Evolutionary conservation across 2,888 invertebrate species (phyloP).

Genomic region (Steinernema carpocapsae): DNA sequence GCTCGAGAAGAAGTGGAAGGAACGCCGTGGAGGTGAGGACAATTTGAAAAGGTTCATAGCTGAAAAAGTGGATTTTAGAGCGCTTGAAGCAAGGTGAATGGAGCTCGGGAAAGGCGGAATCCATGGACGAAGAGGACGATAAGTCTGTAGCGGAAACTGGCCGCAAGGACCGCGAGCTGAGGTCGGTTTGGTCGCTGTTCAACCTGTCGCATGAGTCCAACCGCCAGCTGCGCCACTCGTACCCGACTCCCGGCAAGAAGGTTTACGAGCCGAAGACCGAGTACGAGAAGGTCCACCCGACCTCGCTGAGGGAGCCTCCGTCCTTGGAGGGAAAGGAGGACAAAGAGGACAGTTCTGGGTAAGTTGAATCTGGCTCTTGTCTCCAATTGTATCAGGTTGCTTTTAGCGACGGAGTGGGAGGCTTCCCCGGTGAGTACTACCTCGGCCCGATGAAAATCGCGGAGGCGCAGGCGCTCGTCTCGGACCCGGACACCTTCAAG

Average conservation of each 20-base stretch:
- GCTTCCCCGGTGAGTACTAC: background rate
- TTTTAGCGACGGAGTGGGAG: background rate
- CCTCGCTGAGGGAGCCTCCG: background rate
- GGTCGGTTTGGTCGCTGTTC: slow-evolving; percentile 3
- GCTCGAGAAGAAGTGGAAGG: background rate
- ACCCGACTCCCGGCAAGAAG: background rate
- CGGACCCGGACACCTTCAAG: background rate
- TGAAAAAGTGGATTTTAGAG: too few species aligned
- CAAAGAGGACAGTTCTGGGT: background rate
- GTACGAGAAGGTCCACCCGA: slow-evolving; percentile 3
- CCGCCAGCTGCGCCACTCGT: background rate
- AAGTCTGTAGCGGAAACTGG: background rate
- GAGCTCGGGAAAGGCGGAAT: background rate
- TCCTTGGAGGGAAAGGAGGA: too few species aligned
- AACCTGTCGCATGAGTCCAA: background rate
- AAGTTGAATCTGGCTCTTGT: background rate
- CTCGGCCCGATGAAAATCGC: slow-evolving; percentile 2
- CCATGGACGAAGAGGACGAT: background rate
- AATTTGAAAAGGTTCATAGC: too few species aligned
- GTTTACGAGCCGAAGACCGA: background rate
- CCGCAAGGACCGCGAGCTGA: slow-evolving; percentile 14
- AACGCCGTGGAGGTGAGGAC: background rate
- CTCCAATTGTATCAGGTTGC: background rate
- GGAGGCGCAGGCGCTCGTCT: background rate
- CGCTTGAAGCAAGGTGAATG: background rate